Base-by-base conservation (phyloP, 2,888 invertebrate species). In the Leptinotarsa haldemani region DNA sequence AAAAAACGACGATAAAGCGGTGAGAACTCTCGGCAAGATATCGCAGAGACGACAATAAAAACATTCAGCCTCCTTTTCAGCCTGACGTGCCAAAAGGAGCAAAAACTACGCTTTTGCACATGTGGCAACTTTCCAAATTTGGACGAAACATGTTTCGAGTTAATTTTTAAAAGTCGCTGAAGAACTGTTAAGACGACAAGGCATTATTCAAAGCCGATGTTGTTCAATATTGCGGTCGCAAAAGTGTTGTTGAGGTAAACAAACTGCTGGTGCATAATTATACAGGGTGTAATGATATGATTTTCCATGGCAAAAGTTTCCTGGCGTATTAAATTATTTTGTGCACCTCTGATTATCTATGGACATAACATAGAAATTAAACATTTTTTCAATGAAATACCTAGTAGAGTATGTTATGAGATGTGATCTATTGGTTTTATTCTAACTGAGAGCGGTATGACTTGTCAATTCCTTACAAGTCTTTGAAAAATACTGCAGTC, bases 111-210 rank as follows among this genome's bases (percentile, higher is more conserved):
- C 61, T 65, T 65, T 58, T 75, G 77, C 80, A 78, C 79, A 82
- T 82, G 80, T 82, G 82, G 82, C 82, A 81, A 80, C 74, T 74
- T 82, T 81, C 82, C 82, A 82, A 80, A 82, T 80, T 79, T 78
- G 80, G 80, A 65, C 75, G 77, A 77, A 77, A 80, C 77, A 72
- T 73, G 77, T 74, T 73, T 25, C 64, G 18, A 70, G 72, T 73
- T 79, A 74, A 76, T 72, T 77, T 77, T 77, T 72, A 71, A 73
- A 71, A 65, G 58, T 65, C 69, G 52, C 56, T 65, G 70, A 70
- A 71, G 52, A 68, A 67, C 67, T 30, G 67, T 53, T 67, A 40
- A 67, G 40, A 47, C 16, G 48, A n/a, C 18, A 40, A 67, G 30
- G 18, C 68, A 53, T 68, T 68, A 68, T 56, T 68, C 46, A 56